Conservation (phyloP, 1,140 invertebrate genomes). For the Pentalonia nigronervosa region DNA sequence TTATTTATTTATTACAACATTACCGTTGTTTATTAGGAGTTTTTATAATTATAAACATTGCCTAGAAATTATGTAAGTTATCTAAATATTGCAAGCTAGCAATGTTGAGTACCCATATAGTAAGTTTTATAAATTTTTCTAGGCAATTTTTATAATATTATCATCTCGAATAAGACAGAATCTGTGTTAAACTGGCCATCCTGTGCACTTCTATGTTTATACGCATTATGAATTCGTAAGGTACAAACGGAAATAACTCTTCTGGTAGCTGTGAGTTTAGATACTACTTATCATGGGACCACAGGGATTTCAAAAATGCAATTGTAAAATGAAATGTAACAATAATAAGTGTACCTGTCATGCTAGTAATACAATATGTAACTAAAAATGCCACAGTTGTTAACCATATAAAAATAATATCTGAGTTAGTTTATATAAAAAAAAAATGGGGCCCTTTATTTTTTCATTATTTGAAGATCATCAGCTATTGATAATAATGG, state of each 20-base stretch:
- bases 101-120: background rate
- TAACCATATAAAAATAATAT: background rate
- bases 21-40: background rate
- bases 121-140: background rate
- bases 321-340: background rate
- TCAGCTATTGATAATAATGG: background rate
- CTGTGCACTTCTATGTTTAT: background rate
- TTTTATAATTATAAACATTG: background rate
- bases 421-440: background rate
- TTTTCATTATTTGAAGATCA: background rate
- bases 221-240: background rate
- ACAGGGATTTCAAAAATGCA: background rate
- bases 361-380: background rate
- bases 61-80: background rate
- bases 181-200: background rate
- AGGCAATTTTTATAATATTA: background rate
- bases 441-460: background rate
- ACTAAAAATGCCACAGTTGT: background rate
- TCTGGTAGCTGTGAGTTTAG: background rate
- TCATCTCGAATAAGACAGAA: background rate
- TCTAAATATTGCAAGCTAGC: background rate
- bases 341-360: conserved; percentile 1
- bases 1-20: background rate
- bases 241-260: background rate
- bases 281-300: background rate